A percentile compares a stretch with the other conserved stretches of the same genome.
Conservation (phyloP, 92 coral and sea anemone genomes). For the Scolanthus callimorphus region DNA sequence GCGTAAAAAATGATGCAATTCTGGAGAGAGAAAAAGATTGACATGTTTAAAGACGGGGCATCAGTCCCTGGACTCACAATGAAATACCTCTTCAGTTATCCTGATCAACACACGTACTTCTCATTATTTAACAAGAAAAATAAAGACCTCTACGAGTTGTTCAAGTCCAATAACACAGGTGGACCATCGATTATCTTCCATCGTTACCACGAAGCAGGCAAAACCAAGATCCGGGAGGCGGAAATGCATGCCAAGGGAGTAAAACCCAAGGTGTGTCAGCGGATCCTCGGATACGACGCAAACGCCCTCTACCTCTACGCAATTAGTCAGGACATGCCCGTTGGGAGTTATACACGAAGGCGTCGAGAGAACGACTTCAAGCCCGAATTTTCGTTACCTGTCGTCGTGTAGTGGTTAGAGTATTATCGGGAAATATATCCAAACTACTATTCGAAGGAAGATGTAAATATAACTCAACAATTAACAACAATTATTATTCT, state of each 20-base stretch:
- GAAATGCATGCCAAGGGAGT: conserved; percentile 7
- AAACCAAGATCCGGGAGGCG: too few relatives aligned
- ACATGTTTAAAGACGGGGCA: conserved; percentile 38
- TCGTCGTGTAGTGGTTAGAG: too few relatives aligned
- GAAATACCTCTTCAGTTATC: conserved; percentile 15
- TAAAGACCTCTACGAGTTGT: conserved; percentile 11
- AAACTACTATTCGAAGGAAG: too few relatives aligned
- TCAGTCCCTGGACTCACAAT: conserved; percentile 29
- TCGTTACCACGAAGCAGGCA: too few relatives aligned
- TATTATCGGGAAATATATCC: too few relatives aligned
- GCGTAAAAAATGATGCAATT: conserved; percentile 35
- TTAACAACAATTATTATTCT: too few relatives aligned
- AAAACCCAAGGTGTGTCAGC: too few relatives aligned
- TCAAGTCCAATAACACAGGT: too few relatives aligned
- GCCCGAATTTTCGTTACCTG: neutral
- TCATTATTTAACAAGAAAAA: neutral
- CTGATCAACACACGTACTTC: conserved; percentile 16
- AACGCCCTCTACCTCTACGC: conserved; percentile 24
- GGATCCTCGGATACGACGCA: conserved; percentile 17
- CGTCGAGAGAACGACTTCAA: neutral
- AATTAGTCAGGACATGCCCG: too few relatives aligned
- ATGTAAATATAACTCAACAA: too few relatives aligned
- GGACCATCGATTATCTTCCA: too few relatives aligned
- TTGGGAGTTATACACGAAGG: too few relatives aligned
- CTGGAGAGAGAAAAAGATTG: conserved; percentile 27